Evolutionary conservation across 2,888 invertebrate genomes (phyloP).

Genomic region (Drosophila mayaguana): DNA sequence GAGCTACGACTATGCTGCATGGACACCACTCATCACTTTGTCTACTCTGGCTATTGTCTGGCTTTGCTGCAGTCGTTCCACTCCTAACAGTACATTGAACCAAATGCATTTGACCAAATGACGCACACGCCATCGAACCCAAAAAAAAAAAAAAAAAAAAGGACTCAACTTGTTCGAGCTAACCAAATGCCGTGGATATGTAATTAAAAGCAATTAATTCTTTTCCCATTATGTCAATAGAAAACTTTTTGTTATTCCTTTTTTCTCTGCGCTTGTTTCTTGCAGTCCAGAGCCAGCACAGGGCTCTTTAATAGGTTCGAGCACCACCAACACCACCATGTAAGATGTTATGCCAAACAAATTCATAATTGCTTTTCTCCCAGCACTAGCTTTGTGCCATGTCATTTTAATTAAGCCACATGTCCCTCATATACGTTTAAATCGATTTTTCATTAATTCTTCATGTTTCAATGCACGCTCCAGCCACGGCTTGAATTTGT

Average conservation of each 20-base stretch:
- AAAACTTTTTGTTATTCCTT: conserved; percentile 1
- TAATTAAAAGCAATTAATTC: conserved; percentile 15
- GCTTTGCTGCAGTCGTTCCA: conserved; percentile 42
- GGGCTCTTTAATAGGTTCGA: neutral
- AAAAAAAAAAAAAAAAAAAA: neutral
- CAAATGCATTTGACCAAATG: conserved; percentile 51
- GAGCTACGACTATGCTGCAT: conserved; percentile 31
- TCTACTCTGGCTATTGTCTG: conserved; percentile 40
- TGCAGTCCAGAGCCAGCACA: neutral
- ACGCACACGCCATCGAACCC: conserved; percentile 55
- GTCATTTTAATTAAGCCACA: conserved; percentile 1
- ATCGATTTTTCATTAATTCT: conserved; percentile 11
- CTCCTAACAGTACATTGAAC: conserved; percentile 53
- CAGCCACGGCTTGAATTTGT: neutral
- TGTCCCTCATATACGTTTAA: conserved; percentile 1
- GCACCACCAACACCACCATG: neutral
- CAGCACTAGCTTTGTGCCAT: neutral
- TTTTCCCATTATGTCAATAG: conserved; percentile 4
- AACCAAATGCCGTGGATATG: neutral
- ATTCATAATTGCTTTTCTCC: conserved; percentile 12
- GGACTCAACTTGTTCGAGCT: conserved; percentile 8
- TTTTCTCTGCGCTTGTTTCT: neutral
- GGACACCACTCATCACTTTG: neutral
- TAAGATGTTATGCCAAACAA: conserved; percentile 7
- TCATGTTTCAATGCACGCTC: neutral